Percentiles rank a stretch among this genome's conserved stretches.
phyloP scores from a whole-genome alignment of 2,797 vertebrate species.

The Toxotes lorentzi region DNA sequence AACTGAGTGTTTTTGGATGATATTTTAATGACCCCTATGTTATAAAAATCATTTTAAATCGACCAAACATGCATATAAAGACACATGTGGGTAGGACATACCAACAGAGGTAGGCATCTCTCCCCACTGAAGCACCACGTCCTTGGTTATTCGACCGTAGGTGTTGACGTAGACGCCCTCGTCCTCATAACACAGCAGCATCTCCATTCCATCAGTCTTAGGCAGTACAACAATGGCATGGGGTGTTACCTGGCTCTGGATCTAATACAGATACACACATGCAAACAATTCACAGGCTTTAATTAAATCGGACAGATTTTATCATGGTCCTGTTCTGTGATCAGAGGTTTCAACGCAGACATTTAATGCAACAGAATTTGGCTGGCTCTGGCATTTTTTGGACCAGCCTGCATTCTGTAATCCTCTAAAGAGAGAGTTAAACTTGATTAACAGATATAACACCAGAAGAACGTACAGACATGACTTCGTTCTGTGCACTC shows the following conservation, averaged over 20 bases:
- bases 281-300: constrained; percentile 31
- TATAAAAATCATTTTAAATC: background rate
- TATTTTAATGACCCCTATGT: constrained; percentile 5
- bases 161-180: constrained; percentile 96
- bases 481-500: background rate
- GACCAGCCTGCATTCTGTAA: constrained; percentile 21
- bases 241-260: constrained; percentile 84
- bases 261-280: constrained; percentile 55
- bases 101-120: constrained; percentile 97
- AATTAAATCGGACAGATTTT: constrained; percentile 31
- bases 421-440: constrained; percentile 36
- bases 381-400: constrained; percentile 3
- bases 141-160: constrained; percentile 94
- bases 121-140: constrained; percentile 98
- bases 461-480: constrained; percentile 14
- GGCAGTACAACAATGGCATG: constrained; percentile 95
- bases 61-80: background rate
- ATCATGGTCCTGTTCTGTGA: constrained; percentile 10
- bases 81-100: constrained; percentile 22
- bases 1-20: background rate
- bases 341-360: constrained; percentile 22
- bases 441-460: constrained; percentile 10
- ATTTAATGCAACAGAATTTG: constrained; percentile 39
- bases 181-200: constrained; percentile 94
- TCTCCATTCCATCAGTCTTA: constrained; percentile 92